phyloP scores from a whole-genome alignment of 2,888 invertebrate genomes.

The Ichneumoninae sp. region DNA sequence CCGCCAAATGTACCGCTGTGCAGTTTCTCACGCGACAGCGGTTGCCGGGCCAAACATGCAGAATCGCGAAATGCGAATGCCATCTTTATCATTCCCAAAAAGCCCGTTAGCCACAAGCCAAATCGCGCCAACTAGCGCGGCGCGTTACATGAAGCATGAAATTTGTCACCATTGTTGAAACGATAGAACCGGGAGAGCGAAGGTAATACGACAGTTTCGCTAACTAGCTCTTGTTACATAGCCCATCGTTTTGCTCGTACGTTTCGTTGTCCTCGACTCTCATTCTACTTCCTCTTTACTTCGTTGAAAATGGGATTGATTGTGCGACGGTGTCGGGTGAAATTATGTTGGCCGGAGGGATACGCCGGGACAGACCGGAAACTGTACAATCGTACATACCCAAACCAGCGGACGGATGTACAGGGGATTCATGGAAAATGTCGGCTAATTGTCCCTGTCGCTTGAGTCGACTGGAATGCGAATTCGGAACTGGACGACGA shows the following conservation, averaged over 20 bases:
- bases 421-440: conserved; percentile 27
- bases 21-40: conserved; percentile 3
- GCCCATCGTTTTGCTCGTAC: conserved; percentile 72
- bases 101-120: conserved; percentile 56
- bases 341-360: conserved; percentile 19
- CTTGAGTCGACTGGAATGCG: neutral
- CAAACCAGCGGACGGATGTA: conserved; percentile 4
- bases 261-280: conserved; percentile 34
- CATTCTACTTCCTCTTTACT: conserved; percentile 27
- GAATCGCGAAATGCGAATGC: conserved; percentile 19
- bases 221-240: conserved; percentile 83
- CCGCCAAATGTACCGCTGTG: neutral
- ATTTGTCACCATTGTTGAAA: conserved; percentile 82
- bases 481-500: conserved; percentile 27
- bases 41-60: conserved; percentile 19
- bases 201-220: conserved; percentile 79
- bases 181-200: conserved; percentile 74
- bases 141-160: conserved; percentile 79
- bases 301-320: conserved; percentile 50
- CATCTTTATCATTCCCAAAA: conserved; percentile 35
- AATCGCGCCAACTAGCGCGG: conserved; percentile 68
- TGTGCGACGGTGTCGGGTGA: conserved; percentile 10
- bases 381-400: conserved; percentile 48
- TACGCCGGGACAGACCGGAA: conserved; percentile 14
- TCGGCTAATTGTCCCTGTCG: conserved; percentile 23